These are phyloP conservation scores for Hirundichthys speculiger DNA, from an alignment of 2,113 vertebrate genomes.

Conservation along the genomic window DNA sequence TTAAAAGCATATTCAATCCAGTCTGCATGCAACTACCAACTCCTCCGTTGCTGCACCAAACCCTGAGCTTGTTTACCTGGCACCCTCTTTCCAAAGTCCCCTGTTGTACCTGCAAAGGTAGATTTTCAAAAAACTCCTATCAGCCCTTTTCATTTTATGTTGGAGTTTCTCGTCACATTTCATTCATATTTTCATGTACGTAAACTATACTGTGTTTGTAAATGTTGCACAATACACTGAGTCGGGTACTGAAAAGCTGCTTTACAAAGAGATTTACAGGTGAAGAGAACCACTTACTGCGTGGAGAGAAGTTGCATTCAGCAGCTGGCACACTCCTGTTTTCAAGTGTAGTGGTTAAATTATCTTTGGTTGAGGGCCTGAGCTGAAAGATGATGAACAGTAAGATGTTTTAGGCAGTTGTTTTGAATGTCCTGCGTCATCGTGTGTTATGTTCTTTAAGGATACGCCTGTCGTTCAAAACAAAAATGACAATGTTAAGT, in stretches of 20 bases:
- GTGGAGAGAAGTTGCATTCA: conserved; percentile 10
- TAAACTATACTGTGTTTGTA: conserved; percentile 45
- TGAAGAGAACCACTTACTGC: conserved; percentile 19
- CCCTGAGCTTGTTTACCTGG: conserved; percentile 6
- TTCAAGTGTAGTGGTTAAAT: not conserved
- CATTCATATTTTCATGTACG: conserved; percentile 6
- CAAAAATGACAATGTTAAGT: conserved; percentile 37
- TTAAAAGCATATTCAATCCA: conserved; percentile 1
- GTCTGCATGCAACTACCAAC: conserved; percentile 38
- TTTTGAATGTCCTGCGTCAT: conserved; percentile 20
- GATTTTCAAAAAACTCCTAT: conserved; percentile 47
- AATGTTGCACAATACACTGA: conserved; percentile 48
- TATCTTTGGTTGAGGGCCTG: not conserved
- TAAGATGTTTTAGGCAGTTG: not conserved
- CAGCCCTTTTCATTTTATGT: conserved; percentile 53
- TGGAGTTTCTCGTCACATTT: conserved; percentile 32
- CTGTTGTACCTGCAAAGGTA: conserved; percentile 14
- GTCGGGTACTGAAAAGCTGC: conserved; percentile 38
- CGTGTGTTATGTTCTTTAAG: conserved; percentile 19
- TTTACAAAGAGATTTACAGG: conserved; percentile 12
- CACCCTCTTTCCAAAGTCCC: conserved; percentile 8
- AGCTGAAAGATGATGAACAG: conserved; percentile 5
- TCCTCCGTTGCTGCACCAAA: too few species aligned
- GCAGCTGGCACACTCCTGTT: conserved; percentile 5
- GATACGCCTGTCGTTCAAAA: conserved; percentile 32